phyloP scores from a whole-genome alignment of 2,888 invertebrate genomes.

The Schizaphis graminum region DNA sequence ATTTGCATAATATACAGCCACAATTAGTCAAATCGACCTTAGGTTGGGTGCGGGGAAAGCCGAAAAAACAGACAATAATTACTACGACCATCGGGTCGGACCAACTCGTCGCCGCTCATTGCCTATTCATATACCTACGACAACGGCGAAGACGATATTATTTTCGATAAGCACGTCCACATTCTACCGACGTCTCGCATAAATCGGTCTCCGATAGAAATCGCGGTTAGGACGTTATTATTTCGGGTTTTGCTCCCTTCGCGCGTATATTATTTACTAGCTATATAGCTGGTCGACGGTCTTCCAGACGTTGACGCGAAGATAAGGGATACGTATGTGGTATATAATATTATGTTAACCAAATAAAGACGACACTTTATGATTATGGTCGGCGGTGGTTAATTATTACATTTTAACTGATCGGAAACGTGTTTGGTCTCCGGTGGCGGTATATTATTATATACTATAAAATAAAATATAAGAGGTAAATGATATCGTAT shows the following conservation, averaged over 20 bases:
- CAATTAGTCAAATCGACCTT: slow-evolving; percentile 50
- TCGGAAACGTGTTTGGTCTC: slow-evolving; percentile 19
- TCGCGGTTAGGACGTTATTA: not conserved
- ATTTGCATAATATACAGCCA: slow-evolving; percentile 42
- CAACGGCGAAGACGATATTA: slow-evolving; percentile 13
- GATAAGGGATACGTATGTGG: not conserved
- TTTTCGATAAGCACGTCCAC: slow-evolving; percentile 29
- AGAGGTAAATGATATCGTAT: not conserved
- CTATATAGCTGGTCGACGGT: not conserved
- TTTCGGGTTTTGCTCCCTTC: slow-evolving; percentile 35
- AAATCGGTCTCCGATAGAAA: slow-evolving; percentile 29
- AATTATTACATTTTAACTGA: slow-evolving; percentile 9
- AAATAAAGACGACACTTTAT: not conserved
- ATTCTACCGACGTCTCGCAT: slow-evolving; percentile 37
- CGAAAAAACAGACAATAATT: slow-evolving; percentile 26
- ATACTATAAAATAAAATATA: not conserved
- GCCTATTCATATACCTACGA: not conserved
- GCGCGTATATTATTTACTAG: not conserved
- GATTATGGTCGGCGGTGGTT: not conserved
- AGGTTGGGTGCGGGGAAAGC: not conserved
- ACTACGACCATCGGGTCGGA: not conserved
- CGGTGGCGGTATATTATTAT: not conserved
- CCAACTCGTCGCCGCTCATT: not conserved
- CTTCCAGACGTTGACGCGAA: not conserved
- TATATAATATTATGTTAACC: not conserved